Evolutionary conservation across 2,797 vertebrate genomes (phyloP).

Genomic region (Phalloptychus januarius): DNA sequence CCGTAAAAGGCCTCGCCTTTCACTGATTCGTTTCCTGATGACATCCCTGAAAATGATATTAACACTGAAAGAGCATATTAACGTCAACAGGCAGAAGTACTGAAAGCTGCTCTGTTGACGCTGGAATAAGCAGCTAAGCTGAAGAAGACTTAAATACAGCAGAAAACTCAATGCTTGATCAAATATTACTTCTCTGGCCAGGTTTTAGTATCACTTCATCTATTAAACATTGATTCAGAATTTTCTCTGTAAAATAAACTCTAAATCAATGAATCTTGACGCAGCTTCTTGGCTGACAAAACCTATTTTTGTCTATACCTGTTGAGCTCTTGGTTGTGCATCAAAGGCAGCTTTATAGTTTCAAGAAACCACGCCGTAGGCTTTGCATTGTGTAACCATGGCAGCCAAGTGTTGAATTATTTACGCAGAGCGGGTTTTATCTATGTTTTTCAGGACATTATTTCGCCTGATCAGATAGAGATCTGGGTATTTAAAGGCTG

Average conservation of each 20-base stretch:
- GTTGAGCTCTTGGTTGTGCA: background rate
- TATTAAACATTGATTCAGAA: background rate
- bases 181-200: background rate
- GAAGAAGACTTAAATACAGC: background rate
- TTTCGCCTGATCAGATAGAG: background rate
- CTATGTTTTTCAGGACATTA: background rate
- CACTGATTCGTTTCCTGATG: background rate
- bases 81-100: background rate
- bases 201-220: background rate
- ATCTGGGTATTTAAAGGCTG: background rate
- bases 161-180: background rate
- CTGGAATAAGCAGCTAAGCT: background rate
- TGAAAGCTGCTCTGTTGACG: background rate
- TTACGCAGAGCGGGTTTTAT: background rate
- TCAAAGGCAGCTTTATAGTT: background rate
- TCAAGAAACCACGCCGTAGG: background rate
- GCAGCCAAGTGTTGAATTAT: background rate
- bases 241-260: background rate
- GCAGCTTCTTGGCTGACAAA: background rate
- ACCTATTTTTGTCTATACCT: background rate
- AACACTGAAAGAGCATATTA: background rate
- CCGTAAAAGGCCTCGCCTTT: background rate
- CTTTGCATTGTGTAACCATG: slow-evolving; percentile 8
- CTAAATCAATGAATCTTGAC: background rate
- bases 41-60: background rate